Conservation (phyloP, 2,888 invertebrate species). For the Cynaeus angustus region DNA sequence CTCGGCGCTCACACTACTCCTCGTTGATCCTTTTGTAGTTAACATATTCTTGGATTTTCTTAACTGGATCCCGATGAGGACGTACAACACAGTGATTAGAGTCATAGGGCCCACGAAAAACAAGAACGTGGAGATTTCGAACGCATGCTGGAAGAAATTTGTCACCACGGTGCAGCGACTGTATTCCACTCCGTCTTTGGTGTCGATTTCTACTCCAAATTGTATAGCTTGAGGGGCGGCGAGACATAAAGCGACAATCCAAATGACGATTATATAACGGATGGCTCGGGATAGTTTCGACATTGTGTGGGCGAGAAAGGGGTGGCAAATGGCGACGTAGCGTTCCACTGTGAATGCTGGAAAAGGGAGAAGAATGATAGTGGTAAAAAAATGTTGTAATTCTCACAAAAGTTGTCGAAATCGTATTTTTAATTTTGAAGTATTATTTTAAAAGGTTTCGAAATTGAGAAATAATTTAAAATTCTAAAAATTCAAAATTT, state of each 20-base stretch:
- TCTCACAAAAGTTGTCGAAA: not conserved
- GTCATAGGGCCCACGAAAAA: constrained; percentile 93
- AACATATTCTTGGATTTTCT: constrained; percentile 76
- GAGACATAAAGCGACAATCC: constrained; percentile 83
- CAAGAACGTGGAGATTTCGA: constrained; percentile 85
- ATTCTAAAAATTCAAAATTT: too few species aligned
- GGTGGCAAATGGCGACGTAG: constrained; percentile 77
- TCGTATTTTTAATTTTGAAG: not conserved
- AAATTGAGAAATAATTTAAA: too few species aligned
- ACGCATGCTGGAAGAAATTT: constrained; percentile 79
- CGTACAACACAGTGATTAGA: constrained; percentile 87
- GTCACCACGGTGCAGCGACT: constrained; percentile 69
- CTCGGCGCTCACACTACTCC: constrained; percentile 54
- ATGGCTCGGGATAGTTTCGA: constrained; percentile 90
- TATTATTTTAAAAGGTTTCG: too few species aligned
- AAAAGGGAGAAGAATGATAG: constrained; percentile 72
- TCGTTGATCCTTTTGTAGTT: constrained; percentile 64
- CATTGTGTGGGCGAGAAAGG: constrained; percentile 85
- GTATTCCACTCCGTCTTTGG: constrained; percentile 53
- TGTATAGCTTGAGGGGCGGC: constrained; percentile 80
- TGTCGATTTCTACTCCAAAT: constrained; percentile 66
- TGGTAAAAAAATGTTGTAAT: too few species aligned
- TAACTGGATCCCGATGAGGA: constrained; percentile 83
- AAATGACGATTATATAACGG: constrained; percentile 85
- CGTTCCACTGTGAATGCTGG: constrained; percentile 89